Evolutionary conservation across 1,140 invertebrate species (phyloP).

Genomic region (Lepidurus arcticus): DNA sequence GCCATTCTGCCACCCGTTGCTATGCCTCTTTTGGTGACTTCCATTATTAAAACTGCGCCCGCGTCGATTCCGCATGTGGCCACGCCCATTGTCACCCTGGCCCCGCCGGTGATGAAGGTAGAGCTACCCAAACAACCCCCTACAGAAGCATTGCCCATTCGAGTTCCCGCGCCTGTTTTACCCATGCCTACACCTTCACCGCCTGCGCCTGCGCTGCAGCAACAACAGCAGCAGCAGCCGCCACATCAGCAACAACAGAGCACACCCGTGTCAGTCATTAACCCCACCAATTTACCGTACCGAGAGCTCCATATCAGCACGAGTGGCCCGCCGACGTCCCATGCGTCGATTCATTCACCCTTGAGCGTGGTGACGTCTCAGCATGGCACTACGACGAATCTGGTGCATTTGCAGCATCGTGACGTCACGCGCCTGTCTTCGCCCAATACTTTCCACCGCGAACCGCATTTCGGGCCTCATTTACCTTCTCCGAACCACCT

Average conservation of each 20-base stretch:
- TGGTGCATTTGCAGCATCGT: background rate
- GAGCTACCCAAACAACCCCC: constrained; percentile 38
- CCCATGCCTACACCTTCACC: background rate
- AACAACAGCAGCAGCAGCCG: constrained; percentile 33
- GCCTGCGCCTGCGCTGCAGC: constrained; percentile 36
- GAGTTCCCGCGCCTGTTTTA: background rate
- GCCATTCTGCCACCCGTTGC: background rate
- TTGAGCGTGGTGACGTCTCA: background rate
- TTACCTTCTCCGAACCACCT: background rate
- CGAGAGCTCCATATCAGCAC: background rate
- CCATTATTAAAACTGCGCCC: background rate
- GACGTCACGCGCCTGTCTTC: background rate
- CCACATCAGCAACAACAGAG: constrained; percentile 37
- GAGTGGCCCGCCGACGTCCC: background rate
- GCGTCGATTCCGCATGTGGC: background rate
- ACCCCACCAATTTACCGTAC: constrained; percentile 23
- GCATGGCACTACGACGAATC: background rate
- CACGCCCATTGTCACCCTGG: constrained; percentile 16
- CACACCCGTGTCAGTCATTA: constrained; percentile 4
- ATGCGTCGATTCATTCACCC: background rate
- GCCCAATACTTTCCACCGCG: background rate
- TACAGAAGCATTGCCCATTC: background rate
- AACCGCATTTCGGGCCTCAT: background rate
- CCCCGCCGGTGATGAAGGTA: constrained; percentile 39
- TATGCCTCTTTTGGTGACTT: background rate